Evolutionary conservation across 2,113 vertebrate genomes (phyloP), one percentile per base, ranked within the genome.

Genomic region (Podocnemis expansa): DNA sequence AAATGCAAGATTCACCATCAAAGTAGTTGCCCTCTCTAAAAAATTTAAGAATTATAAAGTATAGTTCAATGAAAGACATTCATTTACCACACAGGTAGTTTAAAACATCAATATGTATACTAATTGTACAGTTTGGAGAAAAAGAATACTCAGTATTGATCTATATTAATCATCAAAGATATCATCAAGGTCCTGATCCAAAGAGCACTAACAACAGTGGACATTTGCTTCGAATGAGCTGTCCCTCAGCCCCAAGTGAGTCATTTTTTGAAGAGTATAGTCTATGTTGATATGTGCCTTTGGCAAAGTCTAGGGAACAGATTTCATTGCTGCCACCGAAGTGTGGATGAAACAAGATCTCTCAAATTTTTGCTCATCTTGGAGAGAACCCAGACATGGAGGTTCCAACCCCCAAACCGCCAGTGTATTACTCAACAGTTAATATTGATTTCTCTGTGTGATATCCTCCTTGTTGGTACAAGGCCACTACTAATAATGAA

Each of bases 401-500:
- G 81, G 55, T 84, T 93, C 94, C 94, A 93, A 43, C 27, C 60
- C 43, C 14, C 19, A 86, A 73, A 5, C 83, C 90, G 56, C 2
- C 73, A 91, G 38, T 25, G 47, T 19, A 83, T 96, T 95, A 84
- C 78, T 86, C 82, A 92, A 96, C 0, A 0, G 75, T 94, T 84
- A 89, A 58, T 91, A 95, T 95, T 94, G 86, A 96, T 95, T 97
- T 95, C 95, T 96, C 89, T 58, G 2, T 47, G 85, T 84, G 91
- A 96, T 89, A 93, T 1, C 3, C 75, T 93, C 80, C 92, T 96
- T 79, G 78, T 78, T 97, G 96, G 96, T 96, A 84, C 85, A 89
- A 84, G 78, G 96, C 95, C 94, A 96, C 87, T 89, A 94, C 90
- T 96, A 96, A 96, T 84, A 97, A 82, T 79, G 94, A 90, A 97